Evolutionary conservation across 2,113 vertebrate species (phyloP).

Genomic region (Dermatemys mawii): DNA sequence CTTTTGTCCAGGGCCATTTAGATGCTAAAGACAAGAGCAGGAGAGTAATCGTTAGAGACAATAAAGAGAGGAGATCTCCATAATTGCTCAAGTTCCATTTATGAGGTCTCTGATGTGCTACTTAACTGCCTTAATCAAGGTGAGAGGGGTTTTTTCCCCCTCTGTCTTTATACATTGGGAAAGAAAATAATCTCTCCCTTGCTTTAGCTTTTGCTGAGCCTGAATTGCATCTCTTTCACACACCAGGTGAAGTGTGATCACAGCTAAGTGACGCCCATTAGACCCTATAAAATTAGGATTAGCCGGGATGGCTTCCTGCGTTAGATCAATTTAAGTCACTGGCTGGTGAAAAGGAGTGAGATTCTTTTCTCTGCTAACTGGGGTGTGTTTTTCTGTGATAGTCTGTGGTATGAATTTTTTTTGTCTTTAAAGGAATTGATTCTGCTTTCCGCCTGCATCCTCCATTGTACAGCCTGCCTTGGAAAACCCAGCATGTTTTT

Average conservation of each 20-base stretch:
- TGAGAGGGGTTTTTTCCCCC: neutral
- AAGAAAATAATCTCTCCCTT: conserved; percentile 37
- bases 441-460: conserved; percentile 1
- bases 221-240: conserved; percentile 25
- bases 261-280: conserved; percentile 58
- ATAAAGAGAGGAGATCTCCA: neutral
- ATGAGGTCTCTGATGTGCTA: conserved; percentile 1
- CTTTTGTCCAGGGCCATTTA: conserved; percentile 53
- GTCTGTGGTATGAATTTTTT: neutral
- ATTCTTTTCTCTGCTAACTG: conserved; percentile 42
- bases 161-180: neutral
- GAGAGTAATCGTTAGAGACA: conserved; percentile 44
- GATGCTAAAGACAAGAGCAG: conserved; percentile 48
- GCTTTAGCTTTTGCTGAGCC: neutral
- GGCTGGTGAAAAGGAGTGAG: conserved; percentile 14
- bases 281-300: conserved; percentile 64
- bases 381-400: conserved; percentile 1
- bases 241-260: conserved; percentile 58
- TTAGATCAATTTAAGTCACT: conserved; percentile 67
- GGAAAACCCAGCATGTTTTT: neutral
- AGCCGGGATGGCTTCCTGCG: conserved; percentile 40
- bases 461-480: neutral
- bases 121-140: neutral
- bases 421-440: conserved; percentile 37
- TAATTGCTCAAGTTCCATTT: neutral